Base-by-base conservation (phyloP, 2,888 invertebrate genomes). In the Plusia festucae region DNA sequence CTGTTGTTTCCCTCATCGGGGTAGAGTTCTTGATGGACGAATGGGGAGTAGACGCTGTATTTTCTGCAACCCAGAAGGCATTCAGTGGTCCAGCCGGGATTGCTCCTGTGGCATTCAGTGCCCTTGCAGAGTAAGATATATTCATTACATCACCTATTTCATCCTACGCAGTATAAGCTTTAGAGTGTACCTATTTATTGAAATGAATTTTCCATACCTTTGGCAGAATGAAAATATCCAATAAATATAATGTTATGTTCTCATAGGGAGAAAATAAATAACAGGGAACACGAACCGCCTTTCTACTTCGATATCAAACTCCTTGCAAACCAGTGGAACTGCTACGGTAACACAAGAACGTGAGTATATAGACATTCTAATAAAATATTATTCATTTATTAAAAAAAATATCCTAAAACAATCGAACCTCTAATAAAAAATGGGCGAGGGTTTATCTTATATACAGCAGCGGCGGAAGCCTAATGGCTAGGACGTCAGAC, bases 1-100 rank as follows among this genome's bases (percentile, higher is more conserved):
- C 96, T 0, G 97, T 97, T n/a, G 97, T 97, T 3, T 96, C 97
- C 0, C 85, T 97, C 22, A 96, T 95, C 0, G 97, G 93, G 11
- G 95, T 93, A 0, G 96, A 96, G 0, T 95, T 97, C 82, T 91
- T 93, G 58, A 96, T 96, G 93, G 97, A 97, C 83, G 91, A 93
- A 51, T 96, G 96, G 95, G 95, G 92, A 53, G 94, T 97, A 18
- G 97, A 97, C 79, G 96, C 95, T 0, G 94, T 96, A n/a, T 97
- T 97, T 88, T 91, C 96, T 1, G 96, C 96, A 0, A 94, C 96
- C 0, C 97, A 97, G 88, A 97, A 97, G 83, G 96, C 95, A 2
- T 88, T 97, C 22, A 96, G 96, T 76, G 96, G 96, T 0, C 97
- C 97, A 2, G 96, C 97, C 20, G 97, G 97, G 0, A 93, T 96